Evolutionary conservation across 1,140 invertebrate genomes (phyloP).

Genomic region (Lepidurus arcticus): DNA sequence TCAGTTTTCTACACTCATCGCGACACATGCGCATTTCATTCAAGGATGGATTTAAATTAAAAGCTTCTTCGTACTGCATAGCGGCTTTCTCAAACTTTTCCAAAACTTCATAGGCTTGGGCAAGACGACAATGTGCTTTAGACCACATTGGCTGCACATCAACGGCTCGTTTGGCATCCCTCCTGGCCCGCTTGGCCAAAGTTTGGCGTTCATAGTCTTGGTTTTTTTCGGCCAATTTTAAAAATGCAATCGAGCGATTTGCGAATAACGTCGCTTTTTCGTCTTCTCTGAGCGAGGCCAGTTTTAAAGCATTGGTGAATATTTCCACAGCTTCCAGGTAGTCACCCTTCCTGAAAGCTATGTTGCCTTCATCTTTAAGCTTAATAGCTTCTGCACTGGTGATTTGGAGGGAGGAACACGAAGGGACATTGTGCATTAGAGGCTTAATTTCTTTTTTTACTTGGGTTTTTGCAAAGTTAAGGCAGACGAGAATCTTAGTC

Average conservation of each 20-base stretch:
- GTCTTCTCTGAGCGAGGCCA: neutral
- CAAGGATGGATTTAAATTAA: neutral
- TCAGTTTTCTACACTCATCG: neutral
- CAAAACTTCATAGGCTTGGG: neutral
- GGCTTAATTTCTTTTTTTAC: too few relatives aligned
- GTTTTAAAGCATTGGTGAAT: neutral
- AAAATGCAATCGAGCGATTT: conserved; percentile 33
- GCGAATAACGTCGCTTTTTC: conserved; percentile 34
- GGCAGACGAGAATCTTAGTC: too few relatives aligned
- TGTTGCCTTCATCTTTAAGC: too few relatives aligned
- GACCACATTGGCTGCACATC: neutral
- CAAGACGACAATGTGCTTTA: neutral
- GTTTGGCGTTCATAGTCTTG: neutral
- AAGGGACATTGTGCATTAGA: too few relatives aligned
- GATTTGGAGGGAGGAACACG: too few relatives aligned
- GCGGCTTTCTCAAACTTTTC: neutral
- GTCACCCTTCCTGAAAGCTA: neutral
- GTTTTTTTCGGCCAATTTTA: conserved; percentile 15
- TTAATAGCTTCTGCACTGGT: too few relatives aligned
- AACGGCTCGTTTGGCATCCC: neutral
- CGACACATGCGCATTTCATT: neutral
- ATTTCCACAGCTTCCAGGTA: neutral
- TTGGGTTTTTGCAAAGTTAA: too few relatives aligned
- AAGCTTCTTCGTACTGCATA: neutral
- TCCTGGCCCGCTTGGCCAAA: neutral